These are phyloP conservation scores for Hyposoter dolosus DNA, from an alignment of 2,888 invertebrate species.

Conservation along the genomic window DNA sequence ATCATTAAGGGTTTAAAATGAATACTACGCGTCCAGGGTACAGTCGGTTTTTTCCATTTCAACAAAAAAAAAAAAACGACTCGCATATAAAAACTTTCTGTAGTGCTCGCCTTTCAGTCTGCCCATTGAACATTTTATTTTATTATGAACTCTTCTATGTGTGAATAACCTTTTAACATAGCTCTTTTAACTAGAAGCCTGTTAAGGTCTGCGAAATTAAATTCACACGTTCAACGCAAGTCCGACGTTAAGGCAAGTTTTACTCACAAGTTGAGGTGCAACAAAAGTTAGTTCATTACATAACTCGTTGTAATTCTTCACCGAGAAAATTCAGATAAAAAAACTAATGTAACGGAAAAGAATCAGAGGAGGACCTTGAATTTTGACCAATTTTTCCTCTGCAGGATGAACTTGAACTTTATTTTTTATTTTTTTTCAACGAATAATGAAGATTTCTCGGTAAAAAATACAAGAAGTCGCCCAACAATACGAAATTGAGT, in stretches of 20 bases:
- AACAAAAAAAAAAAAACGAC: neutral
- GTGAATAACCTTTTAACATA: constrained; percentile 9
- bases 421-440: too few relatives aligned
- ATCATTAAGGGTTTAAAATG: neutral
- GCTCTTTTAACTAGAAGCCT: constrained; percentile 25
- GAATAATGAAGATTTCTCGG: too few relatives aligned
- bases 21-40: neutral
- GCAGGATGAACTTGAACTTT: too few relatives aligned
- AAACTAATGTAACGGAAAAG: too few relatives aligned
- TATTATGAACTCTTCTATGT: neutral
- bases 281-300: neutral
- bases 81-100: neutral
- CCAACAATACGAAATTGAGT: too few relatives aligned
- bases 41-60: neutral
- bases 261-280: neutral
- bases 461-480: too few relatives aligned
- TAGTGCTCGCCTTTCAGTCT: neutral
- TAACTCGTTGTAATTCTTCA: neutral
- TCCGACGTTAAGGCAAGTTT: neutral
- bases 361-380: too few relatives aligned
- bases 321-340: too few relatives aligned
- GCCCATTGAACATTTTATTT: neutral
- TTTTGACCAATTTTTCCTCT: too few relatives aligned
- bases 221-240: constrained; percentile 12
- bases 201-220: constrained; percentile 31